These are phyloP conservation scores for Phoenicopterus ruber DNA, from an alignment of 2,113 vertebrate genomes.

Conservation along the genomic window DNA sequence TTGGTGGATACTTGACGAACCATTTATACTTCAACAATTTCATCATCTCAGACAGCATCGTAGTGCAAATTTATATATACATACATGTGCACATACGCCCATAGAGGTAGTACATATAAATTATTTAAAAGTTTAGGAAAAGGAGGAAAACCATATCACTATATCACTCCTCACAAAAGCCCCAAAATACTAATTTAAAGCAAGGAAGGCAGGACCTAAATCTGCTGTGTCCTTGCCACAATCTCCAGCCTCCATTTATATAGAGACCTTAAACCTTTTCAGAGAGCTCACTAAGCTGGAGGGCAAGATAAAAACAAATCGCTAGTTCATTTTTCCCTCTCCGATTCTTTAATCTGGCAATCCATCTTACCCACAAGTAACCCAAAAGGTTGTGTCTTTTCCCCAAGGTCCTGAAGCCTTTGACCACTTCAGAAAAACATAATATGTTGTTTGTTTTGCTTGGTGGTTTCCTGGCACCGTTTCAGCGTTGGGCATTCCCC, in stretches of 20 bases:
- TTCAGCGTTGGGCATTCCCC: conserved; percentile 44
- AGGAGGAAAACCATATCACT: neutral
- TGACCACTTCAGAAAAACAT: conserved; percentile 4
- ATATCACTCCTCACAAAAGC: neutral
- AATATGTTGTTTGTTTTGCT: conserved; percentile 24
- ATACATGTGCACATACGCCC: fast-evolving
- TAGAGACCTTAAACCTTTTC: neutral
- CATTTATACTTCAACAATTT: neutral
- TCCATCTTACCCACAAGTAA: neutral
- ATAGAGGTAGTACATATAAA: neutral
- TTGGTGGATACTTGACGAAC: neutral
- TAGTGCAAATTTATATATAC: neutral
- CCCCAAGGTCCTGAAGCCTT: neutral
- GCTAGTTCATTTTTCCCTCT: neutral
- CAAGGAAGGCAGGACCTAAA: neutral
- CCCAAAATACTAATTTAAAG: neutral
- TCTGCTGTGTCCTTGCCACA: neutral
- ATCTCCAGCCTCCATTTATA: neutral
- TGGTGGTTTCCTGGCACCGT: conserved; percentile 51
- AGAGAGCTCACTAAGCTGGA: neutral
- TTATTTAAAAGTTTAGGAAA: neutral
- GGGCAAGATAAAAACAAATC: neutral
- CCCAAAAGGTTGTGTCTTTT: neutral
- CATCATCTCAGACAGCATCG: neutral
- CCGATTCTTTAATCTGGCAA: neutral